Evolutionary conservation across 2,888 invertebrate species (phyloP).

Genomic region (Monochamus alternatus): DNA sequence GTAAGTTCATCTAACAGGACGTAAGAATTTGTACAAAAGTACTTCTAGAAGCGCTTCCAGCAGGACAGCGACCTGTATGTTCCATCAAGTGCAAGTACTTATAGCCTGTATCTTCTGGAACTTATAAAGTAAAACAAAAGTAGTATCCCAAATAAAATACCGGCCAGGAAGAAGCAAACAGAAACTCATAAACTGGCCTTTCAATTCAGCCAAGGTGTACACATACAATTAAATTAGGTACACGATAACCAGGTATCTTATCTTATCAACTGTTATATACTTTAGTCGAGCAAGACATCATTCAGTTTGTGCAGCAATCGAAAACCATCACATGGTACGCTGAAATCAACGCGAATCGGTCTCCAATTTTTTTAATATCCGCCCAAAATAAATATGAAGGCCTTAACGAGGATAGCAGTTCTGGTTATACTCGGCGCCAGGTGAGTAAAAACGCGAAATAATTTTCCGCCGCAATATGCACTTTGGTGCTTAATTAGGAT

Average conservation of each 20-base stretch:
- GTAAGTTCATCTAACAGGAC: too few relatives aligned
- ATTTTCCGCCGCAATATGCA: neutral
- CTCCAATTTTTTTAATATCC: slow-evolving; percentile 1
- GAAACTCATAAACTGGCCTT: neutral
- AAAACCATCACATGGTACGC: slow-evolving; percentile 26
- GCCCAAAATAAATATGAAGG: slow-evolving; percentile 5
- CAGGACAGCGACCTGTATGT: too few relatives aligned
- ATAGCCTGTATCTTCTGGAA: too few relatives aligned
- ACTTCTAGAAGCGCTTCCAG: too few relatives aligned
- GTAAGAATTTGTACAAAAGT: too few relatives aligned
- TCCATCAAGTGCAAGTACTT: too few relatives aligned
- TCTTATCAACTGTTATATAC: slow-evolving; percentile 39
- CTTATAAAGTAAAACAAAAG: too few relatives aligned
- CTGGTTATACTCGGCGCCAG: slow-evolving; percentile 20
- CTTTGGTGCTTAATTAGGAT: neutral
- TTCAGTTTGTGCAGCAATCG: slow-evolving; percentile 29
- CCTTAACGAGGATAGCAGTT: slow-evolving; percentile 11
- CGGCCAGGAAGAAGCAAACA: neutral
- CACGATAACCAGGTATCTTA: slow-evolving; percentile 31
- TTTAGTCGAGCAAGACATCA: slow-evolving; percentile 33
- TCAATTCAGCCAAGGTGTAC: slow-evolving; percentile 9
- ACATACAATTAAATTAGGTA: slow-evolving; percentile 24
- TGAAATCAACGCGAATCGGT: slow-evolving; percentile 9
- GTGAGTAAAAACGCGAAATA: slow-evolving; percentile 8
- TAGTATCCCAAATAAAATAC: too few relatives aligned